Conservation (phyloP, 2,797 vertebrate genomes). For the Microhierax caerulescens region DNA sequence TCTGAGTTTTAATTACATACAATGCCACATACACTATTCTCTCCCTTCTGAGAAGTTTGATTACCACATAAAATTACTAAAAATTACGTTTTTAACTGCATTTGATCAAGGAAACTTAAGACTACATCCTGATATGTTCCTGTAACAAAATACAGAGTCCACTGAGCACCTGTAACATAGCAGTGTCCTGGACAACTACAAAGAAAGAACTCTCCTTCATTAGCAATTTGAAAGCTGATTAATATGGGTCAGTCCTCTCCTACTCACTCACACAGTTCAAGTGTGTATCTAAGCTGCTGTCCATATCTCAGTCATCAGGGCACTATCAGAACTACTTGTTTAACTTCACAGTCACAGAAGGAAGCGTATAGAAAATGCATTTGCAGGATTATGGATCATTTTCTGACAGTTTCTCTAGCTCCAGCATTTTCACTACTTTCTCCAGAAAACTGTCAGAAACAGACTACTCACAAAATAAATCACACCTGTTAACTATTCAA, state of each 20-base stretch:
- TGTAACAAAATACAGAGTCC: accelerated
- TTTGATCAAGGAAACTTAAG: background rate
- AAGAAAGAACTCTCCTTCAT: background rate
- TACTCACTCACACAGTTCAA: background rate
- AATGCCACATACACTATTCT: accelerated
- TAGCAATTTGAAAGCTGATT: background rate
- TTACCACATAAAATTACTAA: background rate
- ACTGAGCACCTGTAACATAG: background rate
- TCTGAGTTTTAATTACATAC: background rate
- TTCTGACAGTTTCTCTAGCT: background rate
- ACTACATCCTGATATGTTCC: background rate
- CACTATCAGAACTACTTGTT: background rate
- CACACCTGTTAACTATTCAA: background rate
- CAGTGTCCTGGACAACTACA: accelerated
- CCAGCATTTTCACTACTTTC: background rate
- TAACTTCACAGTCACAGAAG: background rate
- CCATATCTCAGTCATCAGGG: background rate
- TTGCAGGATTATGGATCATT: background rate
- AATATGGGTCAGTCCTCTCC: background rate
- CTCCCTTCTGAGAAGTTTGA: background rate
- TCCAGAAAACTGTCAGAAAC: background rate
- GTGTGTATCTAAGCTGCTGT: background rate
- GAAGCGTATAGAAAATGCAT: background rate
- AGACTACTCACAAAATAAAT: background rate
- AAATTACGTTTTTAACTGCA: background rate